Base-by-base conservation (phyloP, 2,888 invertebrate species). In the Drosophila cognata region DNA sequence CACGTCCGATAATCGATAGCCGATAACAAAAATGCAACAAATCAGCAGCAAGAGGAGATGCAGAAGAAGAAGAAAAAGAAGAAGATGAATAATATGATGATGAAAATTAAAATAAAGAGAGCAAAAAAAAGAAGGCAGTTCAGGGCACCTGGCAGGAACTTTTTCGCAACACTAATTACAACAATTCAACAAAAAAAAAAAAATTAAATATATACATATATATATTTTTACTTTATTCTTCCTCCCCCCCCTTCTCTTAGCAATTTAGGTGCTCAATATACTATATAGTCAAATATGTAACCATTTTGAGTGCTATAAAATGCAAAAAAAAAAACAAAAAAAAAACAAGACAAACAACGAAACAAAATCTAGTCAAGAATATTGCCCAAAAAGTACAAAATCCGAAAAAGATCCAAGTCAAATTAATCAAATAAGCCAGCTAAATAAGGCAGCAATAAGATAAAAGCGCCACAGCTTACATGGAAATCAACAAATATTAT, bases 211-310 rank as follows among this genome's bases (percentile, higher is more conserved):
- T 88, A 88, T 88, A 77, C 79, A 83, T 80, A 83, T 74, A 92
- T 89, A 91, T 91, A 92, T 92, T 93, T 92, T 93, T 93, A 92
- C 92, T 93, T 93, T 92, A 92, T 93, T 93, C 88, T 92, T 91
- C 90, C 89, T 86, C 75, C 91, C 84, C 85, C 82, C 92, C 92
- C 89, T 88, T 92, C 91, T 93, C 93, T 92, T 93, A 93, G 93
- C 93, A 88, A 91, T 93, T 92, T 93, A 93, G 93, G 93, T 92
- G 84, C 88, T 88, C 88, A 85, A 85, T 85, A 79, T 84, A 84
- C 84, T 87, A 82, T 81, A 90, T 80, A 90, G 78, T 79, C 91
- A 88, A 84, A 84, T 80, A 78, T 90, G 77, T 80, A 91, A 87
- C 72, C 72, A 83, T 81, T 81, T 81, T 81, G 87, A 81, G 84